Conservation (phyloP, 1,140 invertebrate genomes). For the Eufriesea mexicana region DNA sequence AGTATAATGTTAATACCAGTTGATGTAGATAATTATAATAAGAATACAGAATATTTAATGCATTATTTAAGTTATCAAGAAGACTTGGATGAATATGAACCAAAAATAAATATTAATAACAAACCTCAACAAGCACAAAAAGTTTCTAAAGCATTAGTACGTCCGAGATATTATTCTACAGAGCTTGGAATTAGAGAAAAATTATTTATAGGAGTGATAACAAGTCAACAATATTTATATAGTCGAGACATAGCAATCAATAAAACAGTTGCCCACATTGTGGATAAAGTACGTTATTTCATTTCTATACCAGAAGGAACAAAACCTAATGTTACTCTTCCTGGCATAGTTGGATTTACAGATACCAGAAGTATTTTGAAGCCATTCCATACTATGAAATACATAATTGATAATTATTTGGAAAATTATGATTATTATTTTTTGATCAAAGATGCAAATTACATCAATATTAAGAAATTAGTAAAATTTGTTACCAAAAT, state of each 20-base stretch:
- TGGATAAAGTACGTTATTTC: constrained; percentile 90
- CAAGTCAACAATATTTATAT: constrained; percentile 87
- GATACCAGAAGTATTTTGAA: constrained; percentile 88
- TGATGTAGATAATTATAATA: constrained; percentile 66
- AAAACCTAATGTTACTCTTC: constrained; percentile 87
- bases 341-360: constrained; percentile 91
- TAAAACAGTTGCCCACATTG: constrained; percentile 89
- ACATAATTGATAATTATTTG: constrained; percentile 93
- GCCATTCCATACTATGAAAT: constrained; percentile 93
- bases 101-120: constrained; percentile 82
- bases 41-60: constrained; percentile 53
- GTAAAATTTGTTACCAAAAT: constrained; percentile 88
- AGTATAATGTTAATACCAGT: constrained; percentile 76
- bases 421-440: constrained; percentile 96
- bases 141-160: constrained; percentile 83
- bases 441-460: constrained; percentile 91
- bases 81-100: constrained; percentile 83
- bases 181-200: constrained; percentile 95
- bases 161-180: constrained; percentile 95
- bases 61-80: constrained; percentile 63
- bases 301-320: constrained; percentile 87
- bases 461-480: constrained; percentile 89
- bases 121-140: constrained; percentile 83
- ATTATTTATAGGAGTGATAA: constrained; percentile 92
- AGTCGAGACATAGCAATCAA: constrained; percentile 90